Conservation (phyloP, 2,797 vertebrate species). For the Apodemus agrarius region DNA sequence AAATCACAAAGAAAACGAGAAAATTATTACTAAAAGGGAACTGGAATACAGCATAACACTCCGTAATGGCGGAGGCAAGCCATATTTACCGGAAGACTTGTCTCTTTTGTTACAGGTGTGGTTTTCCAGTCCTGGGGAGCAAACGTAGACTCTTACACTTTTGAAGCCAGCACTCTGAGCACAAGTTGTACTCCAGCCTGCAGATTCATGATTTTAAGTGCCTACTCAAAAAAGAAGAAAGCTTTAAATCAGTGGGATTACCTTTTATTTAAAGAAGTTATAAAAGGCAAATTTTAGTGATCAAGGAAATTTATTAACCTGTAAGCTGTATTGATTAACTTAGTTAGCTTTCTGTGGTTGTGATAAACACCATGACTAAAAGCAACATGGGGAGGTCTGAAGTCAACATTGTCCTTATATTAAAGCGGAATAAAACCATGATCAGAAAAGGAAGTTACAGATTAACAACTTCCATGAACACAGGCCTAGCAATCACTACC, state of each 20-base stretch:
- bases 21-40: slow-evolving; percentile 38
- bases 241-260: neutral
- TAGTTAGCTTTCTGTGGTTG: neutral
- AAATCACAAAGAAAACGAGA: slow-evolving; percentile 32
- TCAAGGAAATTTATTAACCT: neutral
- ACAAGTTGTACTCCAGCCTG: neutral
- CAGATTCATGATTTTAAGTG: slow-evolving; percentile 5
- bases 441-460: neutral
- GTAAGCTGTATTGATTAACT: neutral
- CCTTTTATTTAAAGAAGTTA: slow-evolving; percentile 1
- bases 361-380: neutral
- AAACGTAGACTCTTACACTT: neutral
- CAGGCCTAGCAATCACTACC: neutral
- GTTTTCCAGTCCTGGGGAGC: neutral
- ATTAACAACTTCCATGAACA: neutral
- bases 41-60: neutral
- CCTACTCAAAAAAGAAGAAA: neutral
- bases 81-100: neutral
- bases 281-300: neutral
- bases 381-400: neutral
- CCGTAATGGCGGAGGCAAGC: neutral
- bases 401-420: neutral
- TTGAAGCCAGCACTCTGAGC: neutral
- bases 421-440: neutral
- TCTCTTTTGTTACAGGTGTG: neutral